These are phyloP conservation scores for Steinernema feltiae DNA, from an alignment of 1,140 invertebrate genomes.

Conservation along the genomic window DNA sequence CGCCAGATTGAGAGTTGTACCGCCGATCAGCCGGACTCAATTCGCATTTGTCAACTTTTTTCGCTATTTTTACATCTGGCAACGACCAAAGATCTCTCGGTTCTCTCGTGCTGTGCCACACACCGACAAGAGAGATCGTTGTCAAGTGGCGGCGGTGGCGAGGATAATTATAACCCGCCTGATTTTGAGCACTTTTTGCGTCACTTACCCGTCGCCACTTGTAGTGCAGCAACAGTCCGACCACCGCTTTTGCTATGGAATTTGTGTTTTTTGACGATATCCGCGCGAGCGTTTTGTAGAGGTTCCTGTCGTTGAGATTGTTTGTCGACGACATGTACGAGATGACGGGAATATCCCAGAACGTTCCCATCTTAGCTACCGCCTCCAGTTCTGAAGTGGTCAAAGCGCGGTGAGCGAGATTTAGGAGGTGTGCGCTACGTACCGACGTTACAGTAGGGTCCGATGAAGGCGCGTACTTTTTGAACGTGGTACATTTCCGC, in stretches of 20 bases:
- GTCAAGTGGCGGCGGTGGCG: no score
- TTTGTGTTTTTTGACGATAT: constrained; percentile 55
- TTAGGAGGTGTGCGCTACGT: neutral
- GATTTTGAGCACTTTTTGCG: no score
- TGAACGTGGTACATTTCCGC: constrained; percentile 58
- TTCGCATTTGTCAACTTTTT: no score
- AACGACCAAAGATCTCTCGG: no score
- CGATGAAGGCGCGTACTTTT: constrained; percentile 54
- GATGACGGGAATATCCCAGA: constrained; percentile 57
- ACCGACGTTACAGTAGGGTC: constrained; percentile 46
- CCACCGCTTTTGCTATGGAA: constrained; percentile 47
- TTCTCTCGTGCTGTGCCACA: no score
- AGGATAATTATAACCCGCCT: no score
- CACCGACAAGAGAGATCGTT: no score
- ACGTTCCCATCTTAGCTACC: constrained; percentile 54
- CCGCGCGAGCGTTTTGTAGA: constrained; percentile 53
- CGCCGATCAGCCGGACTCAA: no score
- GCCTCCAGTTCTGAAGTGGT: constrained; percentile 47
- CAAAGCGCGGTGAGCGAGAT: neutral
- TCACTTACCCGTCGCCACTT: constrained; percentile 44
- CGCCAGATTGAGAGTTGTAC: no score
- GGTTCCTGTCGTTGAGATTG: constrained; percentile 44
- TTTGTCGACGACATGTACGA: constrained; percentile 50
- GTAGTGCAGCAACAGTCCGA: constrained; percentile 45
- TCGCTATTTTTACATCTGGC: no score